Evolutionary conservation across 2,888 invertebrate species (phyloP).

Genomic region (Nesidiocoris tenuis): DNA sequence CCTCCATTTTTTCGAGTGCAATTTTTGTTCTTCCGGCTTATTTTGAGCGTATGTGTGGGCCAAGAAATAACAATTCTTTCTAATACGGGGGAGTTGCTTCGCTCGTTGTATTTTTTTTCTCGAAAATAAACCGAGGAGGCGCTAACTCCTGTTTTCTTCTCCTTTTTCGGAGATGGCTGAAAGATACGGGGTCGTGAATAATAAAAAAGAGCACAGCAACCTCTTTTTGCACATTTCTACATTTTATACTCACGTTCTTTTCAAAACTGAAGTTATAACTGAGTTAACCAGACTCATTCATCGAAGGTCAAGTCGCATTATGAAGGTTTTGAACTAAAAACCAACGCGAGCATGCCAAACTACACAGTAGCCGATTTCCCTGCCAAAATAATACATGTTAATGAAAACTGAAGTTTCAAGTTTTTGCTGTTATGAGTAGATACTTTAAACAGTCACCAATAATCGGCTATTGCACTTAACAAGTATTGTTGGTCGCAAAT

Average conservation of each 20-base stretch:
- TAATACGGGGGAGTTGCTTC: slow-evolving; percentile 6
- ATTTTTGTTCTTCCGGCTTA: neutral
- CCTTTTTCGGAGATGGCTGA: neutral
- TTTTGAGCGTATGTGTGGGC: neutral
- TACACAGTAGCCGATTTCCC: no score
- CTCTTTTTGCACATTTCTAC: neutral
- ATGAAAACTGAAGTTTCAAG: no score
- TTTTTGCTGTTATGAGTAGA: no score
- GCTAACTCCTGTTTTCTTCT: neutral
- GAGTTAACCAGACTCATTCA: no score
- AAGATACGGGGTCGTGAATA: neutral
- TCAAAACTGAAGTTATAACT: no score
- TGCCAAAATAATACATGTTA: no score
- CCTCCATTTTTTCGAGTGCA: neutral
- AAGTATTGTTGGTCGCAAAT: no score
- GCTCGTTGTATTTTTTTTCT: neutral
- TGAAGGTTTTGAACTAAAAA: no score
- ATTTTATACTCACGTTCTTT: neutral
- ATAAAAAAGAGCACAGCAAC: neutral
- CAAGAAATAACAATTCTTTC: slow-evolving; percentile 35
- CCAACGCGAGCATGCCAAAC: no score
- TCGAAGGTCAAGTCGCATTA: no score
- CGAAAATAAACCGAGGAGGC: neutral
- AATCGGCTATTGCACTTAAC: no score
- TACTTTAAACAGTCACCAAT: no score